Evolutionary conservation across 2,888 invertebrate genomes (phyloP), one percentile per base, ranked within the genome.

Genomic region (Polydrusus cervinus): DNA sequence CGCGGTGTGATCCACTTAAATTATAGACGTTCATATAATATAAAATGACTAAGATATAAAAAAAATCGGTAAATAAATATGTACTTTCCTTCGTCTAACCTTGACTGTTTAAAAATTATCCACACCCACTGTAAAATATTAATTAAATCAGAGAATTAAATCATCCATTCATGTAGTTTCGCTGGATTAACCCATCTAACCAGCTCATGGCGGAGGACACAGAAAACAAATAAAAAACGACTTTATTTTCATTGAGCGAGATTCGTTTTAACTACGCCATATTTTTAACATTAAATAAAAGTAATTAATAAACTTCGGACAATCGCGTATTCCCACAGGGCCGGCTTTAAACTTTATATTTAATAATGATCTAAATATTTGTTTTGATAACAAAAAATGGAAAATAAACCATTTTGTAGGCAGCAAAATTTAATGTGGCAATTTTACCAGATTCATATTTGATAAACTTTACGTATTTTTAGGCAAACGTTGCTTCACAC

Each of bases 101-200:
- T 66, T 66, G 66, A 66, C 51, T 66, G 51, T 25, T 64, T 47
- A 25, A 64, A 47, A 47, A 10, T 14, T 25, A 34, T 65, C 16
- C 66, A 66, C 66, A n/a, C 66, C 66, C 51, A 66, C 66, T 20
- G 51, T 34, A 66, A 30, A 62, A 64, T 51, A 66, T 49, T 51
- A 66, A 66, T 66, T 66, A 51, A 66, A 47, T 47, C 47, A 47
- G n/a, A 5, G 43, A n/a, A n/a, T n/a, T 43, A 43, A 7, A 49
- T 65, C 65, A 65, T 49, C 45, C 66, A 66, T 66, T 66, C 66
- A 66, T 66, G 66, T 51, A 20, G 38, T 38, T 66, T 66, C 18
- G 47, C 30, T 34, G 34, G 38, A 60, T 60, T 60, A 38, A 16
- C 57, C 18, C 38, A 60, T 60, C 40, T 25, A 38, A 30, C 16